Base-by-base conservation (phyloP, 2,113 vertebrate genomes). In the Corydoras maculifer region DNA sequence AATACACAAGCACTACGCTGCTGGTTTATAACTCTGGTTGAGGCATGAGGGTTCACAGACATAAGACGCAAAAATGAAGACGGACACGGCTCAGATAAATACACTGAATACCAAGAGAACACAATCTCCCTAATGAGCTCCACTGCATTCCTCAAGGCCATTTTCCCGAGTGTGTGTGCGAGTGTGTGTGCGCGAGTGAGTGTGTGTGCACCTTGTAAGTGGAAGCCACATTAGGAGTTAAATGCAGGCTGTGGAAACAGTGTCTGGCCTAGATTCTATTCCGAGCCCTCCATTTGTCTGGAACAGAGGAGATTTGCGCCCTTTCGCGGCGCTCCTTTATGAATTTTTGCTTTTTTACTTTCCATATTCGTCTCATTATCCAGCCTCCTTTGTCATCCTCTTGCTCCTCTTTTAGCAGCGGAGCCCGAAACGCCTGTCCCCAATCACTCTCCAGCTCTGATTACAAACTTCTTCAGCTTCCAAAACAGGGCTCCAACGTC, bases 251-350 rank as follows among this genome's bases (percentile, higher is more conserved):
- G 55, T 35, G 60, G 63, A 65, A 75, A 71, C 35, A 9, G 53
- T 67, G 72, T 72, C 77, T 80, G 78, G 69, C 81, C 79, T 72
- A 82, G 77, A 80, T 80, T 79, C 62, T 69, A 75, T 75, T 77
- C 48, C 70, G 29, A 81, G 76, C 51, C 18, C 53, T 70, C 62
- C 49, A 58, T 68, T 75, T n/a, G 64, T 69, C 15, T 14, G 50
- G 35, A 75, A 29, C 78, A 68, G 73, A 63, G 4, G 18, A 59
- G 61, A 69, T 50, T 73, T 43, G 13, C 58, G 65, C 55, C 8
- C 9, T 67, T 43, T 51, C 68, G 58, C 63, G 35, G 55, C 12
- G 14, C 15, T 3, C 13, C 15, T 59, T 55, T 35, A 65, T 59
- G n/a, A 9, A 32, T 58, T 65, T 30, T 18, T 43, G 55, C 54